Conservation (phyloP, 2,797 vertebrate species). For the Hyperoplus immaculatus region DNA sequence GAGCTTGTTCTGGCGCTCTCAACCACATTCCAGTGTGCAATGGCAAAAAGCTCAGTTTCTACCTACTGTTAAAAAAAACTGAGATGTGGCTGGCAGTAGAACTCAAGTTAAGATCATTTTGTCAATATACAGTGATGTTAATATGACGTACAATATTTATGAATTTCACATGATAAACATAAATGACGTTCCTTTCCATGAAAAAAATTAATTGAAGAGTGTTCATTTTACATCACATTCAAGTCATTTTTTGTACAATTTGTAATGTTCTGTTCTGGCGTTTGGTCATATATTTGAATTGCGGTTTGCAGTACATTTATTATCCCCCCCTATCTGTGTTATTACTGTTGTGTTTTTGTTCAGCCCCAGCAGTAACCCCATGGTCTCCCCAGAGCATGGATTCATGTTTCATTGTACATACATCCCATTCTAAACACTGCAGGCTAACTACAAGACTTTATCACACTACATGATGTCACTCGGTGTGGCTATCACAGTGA, state of each 20-base stretch:
- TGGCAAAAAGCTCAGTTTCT: not conserved
- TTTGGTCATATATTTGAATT: slow-evolving; percentile 13
- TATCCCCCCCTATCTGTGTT: slow-evolving; percentile 20
- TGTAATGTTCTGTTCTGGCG: not conserved
- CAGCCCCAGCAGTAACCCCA: slow-evolving; percentile 22
- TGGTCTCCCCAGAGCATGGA: not conserved
- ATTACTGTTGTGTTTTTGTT: slow-evolving; percentile 25
- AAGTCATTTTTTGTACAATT: too few relatives aligned
- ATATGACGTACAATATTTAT: too few relatives aligned
- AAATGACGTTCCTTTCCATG: too few relatives aligned
- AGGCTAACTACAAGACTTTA: not conserved
- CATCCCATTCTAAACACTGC: not conserved
- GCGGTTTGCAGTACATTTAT: slow-evolving; percentile 8
- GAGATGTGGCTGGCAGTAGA: too few relatives aligned
- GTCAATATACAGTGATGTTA: too few relatives aligned
- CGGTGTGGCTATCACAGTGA: slow-evolving; percentile 6
- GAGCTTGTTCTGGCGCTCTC: not conserved
- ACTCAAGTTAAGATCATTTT: too few relatives aligned
- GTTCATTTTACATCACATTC: not conserved
- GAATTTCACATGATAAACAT: too few relatives aligned
- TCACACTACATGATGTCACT: slow-evolving; percentile 1
- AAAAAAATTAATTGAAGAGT: too few relatives aligned
- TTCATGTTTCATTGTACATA: slow-evolving; percentile 21
- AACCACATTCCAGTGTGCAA: not conserved
- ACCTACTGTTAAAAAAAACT: not conserved